Evolutionary conservation across 2,113 vertebrate genomes (phyloP).

Genomic region (Tragelaphus scriptus): DNA sequence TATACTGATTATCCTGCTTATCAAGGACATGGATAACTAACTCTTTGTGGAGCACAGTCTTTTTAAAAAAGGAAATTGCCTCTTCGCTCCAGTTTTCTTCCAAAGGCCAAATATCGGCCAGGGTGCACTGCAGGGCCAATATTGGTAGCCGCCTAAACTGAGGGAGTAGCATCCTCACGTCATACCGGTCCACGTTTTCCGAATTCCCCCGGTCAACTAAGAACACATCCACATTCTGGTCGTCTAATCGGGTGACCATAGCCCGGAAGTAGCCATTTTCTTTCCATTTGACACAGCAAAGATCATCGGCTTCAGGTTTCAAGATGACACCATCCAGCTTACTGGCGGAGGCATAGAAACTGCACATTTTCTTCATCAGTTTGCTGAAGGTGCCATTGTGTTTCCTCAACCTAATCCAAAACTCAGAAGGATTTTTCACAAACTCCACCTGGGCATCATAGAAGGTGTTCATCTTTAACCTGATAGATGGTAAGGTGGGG

Average conservation of each 20-base stretch:
- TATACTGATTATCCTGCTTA: constrained; percentile 74
- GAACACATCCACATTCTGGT: constrained; percentile 80
- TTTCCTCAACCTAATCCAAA: constrained; percentile 88
- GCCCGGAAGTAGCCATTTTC: constrained; percentile 88
- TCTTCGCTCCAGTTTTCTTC: constrained; percentile 82
- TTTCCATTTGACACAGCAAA: constrained; percentile 86
- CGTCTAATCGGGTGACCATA: constrained; percentile 74
- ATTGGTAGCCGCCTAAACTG: constrained; percentile 82
- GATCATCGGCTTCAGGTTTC: constrained; percentile 79
- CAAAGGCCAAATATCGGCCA: constrained; percentile 82
- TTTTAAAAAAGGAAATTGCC: constrained; percentile 84
- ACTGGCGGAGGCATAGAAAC: constrained; percentile 80
- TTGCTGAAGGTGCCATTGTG: constrained; percentile 79
- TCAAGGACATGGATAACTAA: constrained; percentile 81
- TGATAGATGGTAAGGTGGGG: constrained; percentile 12
- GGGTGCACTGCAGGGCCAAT: constrained; percentile 86
- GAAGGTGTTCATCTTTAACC: constrained; percentile 76
- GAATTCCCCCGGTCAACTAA: constrained; percentile 88
- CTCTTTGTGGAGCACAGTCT: constrained; percentile 83
- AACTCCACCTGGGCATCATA: constrained; percentile 82
- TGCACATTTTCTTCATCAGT: constrained; percentile 80
- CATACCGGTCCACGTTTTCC: constrained; percentile 75
- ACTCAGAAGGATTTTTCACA: constrained; percentile 84
- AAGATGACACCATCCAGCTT: constrained; percentile 70
- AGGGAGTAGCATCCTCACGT: constrained; percentile 82